Evolutionary conservation across 2,113 vertebrate genomes (phyloP).

Genomic region (Zapus hudsonius): DNA sequence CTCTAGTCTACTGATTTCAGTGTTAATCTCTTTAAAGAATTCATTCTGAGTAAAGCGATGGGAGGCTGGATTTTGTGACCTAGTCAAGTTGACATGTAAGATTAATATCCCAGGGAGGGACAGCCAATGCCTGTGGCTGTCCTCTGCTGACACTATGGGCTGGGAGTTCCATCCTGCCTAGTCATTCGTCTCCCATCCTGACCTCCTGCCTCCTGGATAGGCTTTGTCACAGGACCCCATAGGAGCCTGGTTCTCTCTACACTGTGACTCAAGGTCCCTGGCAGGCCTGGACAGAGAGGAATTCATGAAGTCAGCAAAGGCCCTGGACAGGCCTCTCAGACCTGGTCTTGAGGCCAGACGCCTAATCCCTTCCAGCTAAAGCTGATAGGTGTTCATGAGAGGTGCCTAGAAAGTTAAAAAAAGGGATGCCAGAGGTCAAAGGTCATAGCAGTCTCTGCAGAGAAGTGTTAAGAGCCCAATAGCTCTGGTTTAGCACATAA

Average conservation of each 20-base stretch:
- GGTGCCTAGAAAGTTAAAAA: neutral
- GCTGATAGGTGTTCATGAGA: neutral
- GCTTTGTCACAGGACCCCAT: neutral
- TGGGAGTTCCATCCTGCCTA: neutral
- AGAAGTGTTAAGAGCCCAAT: neutral
- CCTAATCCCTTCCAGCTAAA: neutral
- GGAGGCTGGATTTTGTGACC: neutral
- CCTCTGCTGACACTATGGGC: neutral
- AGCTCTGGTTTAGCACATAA: accelerated
- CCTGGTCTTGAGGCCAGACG: neutral
- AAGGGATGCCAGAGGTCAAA: neutral
- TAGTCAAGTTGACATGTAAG: neutral
- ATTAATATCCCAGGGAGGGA: neutral
- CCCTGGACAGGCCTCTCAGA: neutral
- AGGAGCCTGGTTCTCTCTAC: neutral
- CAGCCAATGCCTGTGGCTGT: accelerated
- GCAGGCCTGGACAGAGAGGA: neutral
- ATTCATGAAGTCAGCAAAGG: neutral
- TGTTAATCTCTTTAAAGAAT: neutral
- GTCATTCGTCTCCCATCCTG: neutral
- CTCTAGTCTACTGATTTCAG: neutral
- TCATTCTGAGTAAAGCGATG: too few species aligned
- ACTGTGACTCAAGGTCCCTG: neutral
- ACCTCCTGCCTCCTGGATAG: neutral
- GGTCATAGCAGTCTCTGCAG: neutral